Base-by-base conservation (phyloP, 2,113 vertebrate genomes). In the Macquaria australasica region DNA sequence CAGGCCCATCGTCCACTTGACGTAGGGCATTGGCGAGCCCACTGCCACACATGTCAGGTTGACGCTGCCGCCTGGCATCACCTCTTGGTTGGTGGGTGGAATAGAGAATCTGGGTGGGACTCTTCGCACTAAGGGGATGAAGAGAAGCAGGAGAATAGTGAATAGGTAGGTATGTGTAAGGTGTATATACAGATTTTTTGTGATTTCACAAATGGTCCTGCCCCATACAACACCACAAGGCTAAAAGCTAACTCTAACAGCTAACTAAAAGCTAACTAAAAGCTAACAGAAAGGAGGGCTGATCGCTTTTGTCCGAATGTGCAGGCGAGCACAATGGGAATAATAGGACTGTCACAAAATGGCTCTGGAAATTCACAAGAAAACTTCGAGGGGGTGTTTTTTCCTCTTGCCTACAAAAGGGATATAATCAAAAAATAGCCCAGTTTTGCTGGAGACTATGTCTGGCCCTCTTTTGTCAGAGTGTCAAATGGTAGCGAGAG, bases 91-190 rank as follows among this genome's bases (percentile, higher is more conserved):
- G 93, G 96, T 97, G 39, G 98, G 98, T 86, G 97, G 98, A 92
- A 99, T 99, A 88, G 98, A 98, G 96, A 99, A 99, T 86, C 98
- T 96, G 79, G 98, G 98, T 80, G 98, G 97, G 88, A 99, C 98
- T 56, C 97, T 96, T 67, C 98, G 97, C 91, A 99, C 98, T 99
- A 92, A 31, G 0, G 15, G 37, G 12, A 56, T 14, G 18, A n/a
- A 77, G 53, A 56, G 12, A 56, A 79, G 41, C 18, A 76, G 69
- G 3, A 31, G 25, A 43, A 45, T 23, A 58, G 23, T 79, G 16
- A 85, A 39, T 45, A 66, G 31, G 56, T 53, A 15, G 48, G 25
- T 34, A 69, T 64, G 9, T 45, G 43, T 45, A 12, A 82, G 75
- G 73, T 69, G 56, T 73, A 68, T 68, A 50, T 45, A 34, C 6